Conservation (phyloP, 2,888 invertebrate genomes). For the Drosophila conformis region DNA sequence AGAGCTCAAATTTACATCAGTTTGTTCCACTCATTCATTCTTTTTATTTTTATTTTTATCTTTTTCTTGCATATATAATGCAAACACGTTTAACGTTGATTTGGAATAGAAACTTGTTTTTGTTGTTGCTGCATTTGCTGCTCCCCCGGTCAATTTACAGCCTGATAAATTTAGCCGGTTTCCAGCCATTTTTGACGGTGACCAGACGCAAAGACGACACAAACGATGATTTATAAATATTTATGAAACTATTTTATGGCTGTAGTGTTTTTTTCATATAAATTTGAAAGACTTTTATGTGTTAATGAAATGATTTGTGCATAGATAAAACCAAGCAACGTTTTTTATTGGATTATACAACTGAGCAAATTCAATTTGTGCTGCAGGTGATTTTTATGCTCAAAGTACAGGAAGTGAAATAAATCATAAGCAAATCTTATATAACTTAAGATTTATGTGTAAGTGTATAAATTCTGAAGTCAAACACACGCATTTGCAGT, state of each 20-base stretch:
- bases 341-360: constrained; percentile 17
- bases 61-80: constrained; percentile 26
- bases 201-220: constrained; percentile 54
- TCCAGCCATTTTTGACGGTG: constrained; percentile 40
- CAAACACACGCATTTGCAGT: background rate
- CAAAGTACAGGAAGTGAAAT: constrained; percentile 37
- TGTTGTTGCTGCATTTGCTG: constrained; percentile 26
- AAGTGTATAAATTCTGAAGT: constrained; percentile 2
- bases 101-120: constrained; percentile 61
- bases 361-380: background rate
- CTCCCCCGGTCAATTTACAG: constrained; percentile 57
- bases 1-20: constrained; percentile 61
- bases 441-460: constrained; percentile 16
- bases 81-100: constrained; percentile 60
- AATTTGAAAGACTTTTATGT: constrained; percentile 51
- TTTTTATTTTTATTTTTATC: constrained; percentile 3
- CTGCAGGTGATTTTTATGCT: constrained; percentile 3
- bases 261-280: constrained; percentile 27
- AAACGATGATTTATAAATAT: constrained; percentile 66
- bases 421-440: constrained; percentile 27
- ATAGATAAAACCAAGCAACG: constrained; percentile 25
- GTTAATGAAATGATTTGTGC: constrained; percentile 63
- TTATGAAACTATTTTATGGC: constrained; percentile 69
- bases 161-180: constrained; percentile 54
- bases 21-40: constrained; percentile 18